These are phyloP conservation scores for Drosophila koepferae DNA, from an alignment of 2,888 invertebrate species.

Conservation along the genomic window DNA sequence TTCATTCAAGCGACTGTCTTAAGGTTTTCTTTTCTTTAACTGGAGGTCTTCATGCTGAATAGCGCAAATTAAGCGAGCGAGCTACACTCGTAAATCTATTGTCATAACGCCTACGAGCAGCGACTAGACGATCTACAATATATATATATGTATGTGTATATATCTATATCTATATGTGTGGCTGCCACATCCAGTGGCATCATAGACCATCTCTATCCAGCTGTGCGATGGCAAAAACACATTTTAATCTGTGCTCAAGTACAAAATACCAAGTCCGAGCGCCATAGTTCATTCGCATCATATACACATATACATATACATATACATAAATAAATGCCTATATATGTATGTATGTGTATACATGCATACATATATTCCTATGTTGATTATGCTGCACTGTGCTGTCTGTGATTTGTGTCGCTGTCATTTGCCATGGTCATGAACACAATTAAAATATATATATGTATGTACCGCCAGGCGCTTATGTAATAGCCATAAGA, in stretches of 20 bases:
- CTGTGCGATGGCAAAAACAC: conserved; percentile 52
- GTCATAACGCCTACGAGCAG: conserved; percentile 74
- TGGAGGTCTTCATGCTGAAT: conserved; percentile 62
- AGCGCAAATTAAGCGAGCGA: conserved; percentile 72
- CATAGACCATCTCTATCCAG: conserved; percentile 31
- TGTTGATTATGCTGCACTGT: conserved; percentile 69
- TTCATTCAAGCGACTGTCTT: conserved; percentile 77
- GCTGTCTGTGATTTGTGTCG: conserved; percentile 42
- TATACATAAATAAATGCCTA: conserved; percentile 8
- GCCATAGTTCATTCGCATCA: conserved; percentile 60
- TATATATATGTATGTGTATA: not conserved
- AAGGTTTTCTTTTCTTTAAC: conserved; percentile 63
- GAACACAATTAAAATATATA: conserved; percentile 71
- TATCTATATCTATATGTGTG: not conserved
- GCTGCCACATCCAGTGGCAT: conserved; percentile 48
- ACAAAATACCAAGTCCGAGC: conserved; percentile 59
- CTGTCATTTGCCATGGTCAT: conserved; percentile 68
- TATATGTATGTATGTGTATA: not conserved
- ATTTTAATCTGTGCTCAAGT: conserved; percentile 81
- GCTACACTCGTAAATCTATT: conserved; percentile 77
- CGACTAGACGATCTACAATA: conserved; percentile 43
- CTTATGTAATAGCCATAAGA: conserved; percentile 38
- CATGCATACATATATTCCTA: conserved; percentile 29
- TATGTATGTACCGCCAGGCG: conserved; percentile 1
- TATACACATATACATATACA: conserved; percentile 18